Evolutionary conservation across 2,113 vertebrate genomes (phyloP), one percentile per base, ranked within the genome.

Genomic region (Larimichthys crocea): DNA sequence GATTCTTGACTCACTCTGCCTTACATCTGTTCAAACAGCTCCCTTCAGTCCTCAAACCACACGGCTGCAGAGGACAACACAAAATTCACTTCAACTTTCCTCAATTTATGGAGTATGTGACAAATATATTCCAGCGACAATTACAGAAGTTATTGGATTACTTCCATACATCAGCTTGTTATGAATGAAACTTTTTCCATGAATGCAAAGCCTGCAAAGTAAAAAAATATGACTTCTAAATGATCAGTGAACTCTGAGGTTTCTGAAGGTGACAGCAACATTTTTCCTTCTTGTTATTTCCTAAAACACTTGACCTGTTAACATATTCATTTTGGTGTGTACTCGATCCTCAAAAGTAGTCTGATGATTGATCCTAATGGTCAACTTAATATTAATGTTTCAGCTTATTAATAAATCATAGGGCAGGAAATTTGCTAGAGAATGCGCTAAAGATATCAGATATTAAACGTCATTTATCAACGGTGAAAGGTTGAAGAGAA

Each of bases 1-100:
- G 90, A 92, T 92, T 94, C 84, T 84, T 93, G 86, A 93, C 88
- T 92, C 86, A 80, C 75, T 91, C 89, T 83, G 81, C 74, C 64
- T 62, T 76, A 75, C 89, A 93, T 94, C 90, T 94, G 91, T 84
- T 89, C 88, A 84, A 90, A 85, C 79, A 65, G 35, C 52, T 86
- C 60, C 59, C 42, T 50, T 84, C 57, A 56, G 49, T 48, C 49
- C 24, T 35, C 15, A 68, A 76, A 40, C 55, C 24, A 11, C 3
- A 10, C 0, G 10, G 48, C 0, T 56, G 15, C 4, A 26, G 14
- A 73, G 46, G 31, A 42, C 49, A 53, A 46, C 35, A 11, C 50
- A 55, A 53, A 4, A 22, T 20, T 63, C 42, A 29, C 7, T 50
- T 44, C 1, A 63, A 74, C 7, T 46, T 24, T 55, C 20, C 29